Evolutionary conservation across 2,797 vertebrate genomes (phyloP).

Genomic region (Odontamblyopus rebecca): DNA sequence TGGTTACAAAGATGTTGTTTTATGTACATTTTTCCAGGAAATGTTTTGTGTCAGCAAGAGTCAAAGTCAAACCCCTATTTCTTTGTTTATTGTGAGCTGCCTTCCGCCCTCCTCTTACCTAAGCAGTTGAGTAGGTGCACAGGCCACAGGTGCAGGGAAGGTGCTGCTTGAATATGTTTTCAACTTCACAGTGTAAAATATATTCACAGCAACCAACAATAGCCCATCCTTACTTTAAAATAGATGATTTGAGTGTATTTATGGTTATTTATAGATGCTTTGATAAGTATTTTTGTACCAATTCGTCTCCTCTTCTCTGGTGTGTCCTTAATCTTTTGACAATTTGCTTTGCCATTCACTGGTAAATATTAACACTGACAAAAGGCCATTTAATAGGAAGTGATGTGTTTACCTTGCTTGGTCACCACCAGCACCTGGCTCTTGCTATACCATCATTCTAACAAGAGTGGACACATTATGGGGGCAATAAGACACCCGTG

Average conservation of each 20-base stretch:
- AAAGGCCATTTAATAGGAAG: conserved; percentile 35
- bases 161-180: neutral
- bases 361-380: conserved; percentile 17
- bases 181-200: neutral
- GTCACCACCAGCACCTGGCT: conserved; percentile 65
- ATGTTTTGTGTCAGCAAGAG: conserved; percentile 34
- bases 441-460: conserved; percentile 37
- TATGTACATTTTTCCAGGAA: conserved; percentile 34
- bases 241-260: neutral
- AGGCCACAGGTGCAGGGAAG: neutral
- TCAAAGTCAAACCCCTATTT: conserved; percentile 54
- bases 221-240: neutral
- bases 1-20: conserved; percentile 20
- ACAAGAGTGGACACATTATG: conserved; percentile 51
- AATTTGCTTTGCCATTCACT: neutral
- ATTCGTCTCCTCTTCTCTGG: neutral
- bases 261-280: no score
- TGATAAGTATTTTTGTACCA: no score
- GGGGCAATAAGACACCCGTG: conserved; percentile 31
- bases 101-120: neutral
- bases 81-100: conserved; percentile 27
- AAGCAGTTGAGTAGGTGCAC: neutral
- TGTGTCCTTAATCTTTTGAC: conserved; percentile 3
- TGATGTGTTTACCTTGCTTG: conserved; percentile 60
- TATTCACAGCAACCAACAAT: neutral